Conservation (phyloP, 2,888 invertebrate species). For the Limnephilus auricula region DNA sequence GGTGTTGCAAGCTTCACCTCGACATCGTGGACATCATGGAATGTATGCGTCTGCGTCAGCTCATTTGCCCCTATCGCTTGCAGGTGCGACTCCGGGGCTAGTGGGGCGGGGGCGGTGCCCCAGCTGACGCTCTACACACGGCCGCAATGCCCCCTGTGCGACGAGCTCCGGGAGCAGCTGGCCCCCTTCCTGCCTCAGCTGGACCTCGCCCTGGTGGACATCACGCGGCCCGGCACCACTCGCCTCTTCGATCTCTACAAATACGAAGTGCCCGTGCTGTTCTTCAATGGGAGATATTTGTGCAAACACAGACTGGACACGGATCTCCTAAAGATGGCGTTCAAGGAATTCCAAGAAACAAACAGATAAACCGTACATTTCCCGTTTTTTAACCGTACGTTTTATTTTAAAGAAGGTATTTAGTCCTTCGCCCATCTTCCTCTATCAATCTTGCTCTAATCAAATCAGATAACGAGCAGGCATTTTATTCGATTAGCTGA, state of each 20-base stretch:
- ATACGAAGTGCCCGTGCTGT: slow-evolving; percentile 92
- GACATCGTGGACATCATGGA: neutral
- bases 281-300: slow-evolving; percentile 88
- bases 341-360: neutral
- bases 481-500: too few relatives aligned
- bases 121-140: slow-evolving; percentile 88
- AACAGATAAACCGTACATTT: neutral
- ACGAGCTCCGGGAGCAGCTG: slow-evolving; percentile 84
- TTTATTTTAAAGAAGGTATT: neutral
- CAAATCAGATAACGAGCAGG: too few relatives aligned
- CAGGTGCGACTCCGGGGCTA: neutral
- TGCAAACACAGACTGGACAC: slow-evolving; percentile 86
- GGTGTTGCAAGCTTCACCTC: too few relatives aligned
- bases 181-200: slow-evolving; percentile 79
- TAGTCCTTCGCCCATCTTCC: neutral
- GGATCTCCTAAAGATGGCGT: slow-evolving; percentile 74
- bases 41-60: neutral
- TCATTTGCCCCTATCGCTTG: neutral
- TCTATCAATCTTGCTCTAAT: too few relatives aligned
- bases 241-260: slow-evolving; percentile 86
- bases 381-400: too few relatives aligned
- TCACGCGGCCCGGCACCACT: slow-evolving; percentile 84
- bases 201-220: slow-evolving; percentile 85
- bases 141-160: slow-evolving; percentile 89
- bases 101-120: neutral